Evolutionary conservation across 2,113 vertebrate species (phyloP).

Genomic region (Bostrychus sinensis): DNA sequence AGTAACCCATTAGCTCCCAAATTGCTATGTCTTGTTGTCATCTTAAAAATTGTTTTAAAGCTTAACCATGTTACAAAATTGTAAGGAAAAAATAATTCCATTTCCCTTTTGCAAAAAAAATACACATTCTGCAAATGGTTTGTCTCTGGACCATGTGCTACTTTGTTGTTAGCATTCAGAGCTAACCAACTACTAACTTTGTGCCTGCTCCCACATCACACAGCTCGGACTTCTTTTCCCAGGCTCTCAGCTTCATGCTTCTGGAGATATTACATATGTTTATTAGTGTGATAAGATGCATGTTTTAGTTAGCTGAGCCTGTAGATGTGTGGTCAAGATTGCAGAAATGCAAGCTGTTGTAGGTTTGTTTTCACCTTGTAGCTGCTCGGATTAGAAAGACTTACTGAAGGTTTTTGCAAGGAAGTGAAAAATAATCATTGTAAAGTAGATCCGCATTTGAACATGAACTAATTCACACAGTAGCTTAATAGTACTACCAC

Average conservation of each 20-base stretch:
- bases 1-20: too few relatives aligned
- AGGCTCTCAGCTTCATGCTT: not conserved
- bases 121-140: too few relatives aligned
- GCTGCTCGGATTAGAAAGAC: conserved; percentile 17
- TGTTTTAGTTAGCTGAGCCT: conserved; percentile 7
- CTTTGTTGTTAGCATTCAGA: too few relatives aligned
- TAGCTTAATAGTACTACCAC: not conserved
- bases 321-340: conserved; percentile 14
- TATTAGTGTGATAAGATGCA: conserved; percentile 13
- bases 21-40: too few relatives aligned
- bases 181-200: too few relatives aligned
- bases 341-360: not conserved
- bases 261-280: not conserved
- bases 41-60: too few relatives aligned
- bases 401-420: not conserved
- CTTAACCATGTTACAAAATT: too few relatives aligned
- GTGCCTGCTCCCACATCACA: too few relatives aligned
- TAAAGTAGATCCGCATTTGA: not conserved
- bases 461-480: not conserved
- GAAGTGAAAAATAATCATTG: not conserved
- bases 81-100: too few relatives aligned
- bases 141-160: too few relatives aligned
- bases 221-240: not conserved
- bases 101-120: too few relatives aligned
- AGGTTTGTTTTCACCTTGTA: conserved; percentile 46